Conservation (phyloP, 2,113 vertebrate species). For the Martes martes region DNA sequence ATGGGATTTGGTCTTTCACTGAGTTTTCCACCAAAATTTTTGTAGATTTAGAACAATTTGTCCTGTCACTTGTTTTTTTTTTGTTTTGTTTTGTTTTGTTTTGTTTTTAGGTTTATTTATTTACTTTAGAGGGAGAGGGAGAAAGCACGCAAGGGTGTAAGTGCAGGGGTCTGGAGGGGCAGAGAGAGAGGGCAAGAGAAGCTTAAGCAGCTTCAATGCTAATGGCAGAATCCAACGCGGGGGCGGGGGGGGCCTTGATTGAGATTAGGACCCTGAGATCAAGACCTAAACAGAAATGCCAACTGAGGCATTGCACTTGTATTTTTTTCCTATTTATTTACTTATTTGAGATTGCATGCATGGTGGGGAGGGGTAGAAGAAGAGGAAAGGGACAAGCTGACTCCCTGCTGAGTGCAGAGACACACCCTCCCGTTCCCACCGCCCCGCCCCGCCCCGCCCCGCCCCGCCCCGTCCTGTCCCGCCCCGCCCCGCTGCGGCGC, state of each 20-base stretch:
- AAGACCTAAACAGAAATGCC: background rate
- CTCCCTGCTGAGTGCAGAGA: background rate
- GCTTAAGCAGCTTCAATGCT: background rate
- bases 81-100: background rate
- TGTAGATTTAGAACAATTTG: background rate
- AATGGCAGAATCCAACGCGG: background rate
- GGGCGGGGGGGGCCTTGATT: background rate
- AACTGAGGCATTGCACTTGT: background rate
- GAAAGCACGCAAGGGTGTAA: background rate
- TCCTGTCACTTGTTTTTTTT: background rate
- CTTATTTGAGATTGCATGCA: background rate
- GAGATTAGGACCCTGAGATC: background rate
- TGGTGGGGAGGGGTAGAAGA: background rate
- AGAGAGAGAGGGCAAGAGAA: background rate
- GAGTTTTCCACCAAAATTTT: background rate
- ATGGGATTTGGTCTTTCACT: background rate
- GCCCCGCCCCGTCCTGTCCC: no score
- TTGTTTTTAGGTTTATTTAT: background rate
- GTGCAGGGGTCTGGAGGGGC: background rate
- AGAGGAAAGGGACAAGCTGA: background rate
- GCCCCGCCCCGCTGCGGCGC: accelerated
- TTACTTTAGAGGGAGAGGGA: background rate
- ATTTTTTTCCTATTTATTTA: background rate
- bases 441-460: no score
- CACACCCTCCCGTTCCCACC: no score